Evolutionary conservation across 1,140 invertebrate genomes (phyloP), one percentile per base, ranked within the genome.

Genomic region (Heliothis subflexa): DNA sequence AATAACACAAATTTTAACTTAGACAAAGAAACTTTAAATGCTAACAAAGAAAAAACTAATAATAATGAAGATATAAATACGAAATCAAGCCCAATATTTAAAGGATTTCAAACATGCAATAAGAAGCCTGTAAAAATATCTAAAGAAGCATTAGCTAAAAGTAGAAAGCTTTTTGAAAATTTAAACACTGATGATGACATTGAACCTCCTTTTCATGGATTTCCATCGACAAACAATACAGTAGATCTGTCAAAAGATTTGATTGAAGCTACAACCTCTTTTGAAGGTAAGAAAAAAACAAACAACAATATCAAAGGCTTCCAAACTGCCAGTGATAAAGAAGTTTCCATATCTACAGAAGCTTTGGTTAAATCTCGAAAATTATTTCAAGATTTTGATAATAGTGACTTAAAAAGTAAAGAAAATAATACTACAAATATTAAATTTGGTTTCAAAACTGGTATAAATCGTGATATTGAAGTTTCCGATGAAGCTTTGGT

Each of bases 271-370:
- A 47, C 13, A 40, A 66, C 45, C 3, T 47, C 47, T 11, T 66
- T 66, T 18, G 62, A 66, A 47, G 3, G 25, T 14, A 25, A 13
- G 14, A 59, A 25, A 11, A 59, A 28, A 28, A 25, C 12, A 59
- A 28, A 13, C 4, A 16, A 9, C 4, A 40, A 25, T 59, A 79
- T 78, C 55, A 47, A 82, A 79, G 83, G 81, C 21, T 89, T 88
- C 61, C 68, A 88, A 80, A 90, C 85, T 33, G 88, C 82, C 10
- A 89, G 62, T 71, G 84, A 86, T 50, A 87, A 84, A 79, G 57
- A 76, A 21, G 78, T 89, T 40, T 54, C 59, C 13, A 64, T 90
- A 73, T 88, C 87, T 49, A 73, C 88, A 78, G 73, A 82, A 74
- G 83, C 85, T n/a, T 78, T 90, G 21, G 49, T 16, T 52, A 84